Percentiles rank a stretch among this genome's conserved stretches.
These are phyloP conservation scores for Misgurnus mizolepis DNA, from an alignment of 2,113 vertebrate genomes.

Conservation along the genomic window DNA sequence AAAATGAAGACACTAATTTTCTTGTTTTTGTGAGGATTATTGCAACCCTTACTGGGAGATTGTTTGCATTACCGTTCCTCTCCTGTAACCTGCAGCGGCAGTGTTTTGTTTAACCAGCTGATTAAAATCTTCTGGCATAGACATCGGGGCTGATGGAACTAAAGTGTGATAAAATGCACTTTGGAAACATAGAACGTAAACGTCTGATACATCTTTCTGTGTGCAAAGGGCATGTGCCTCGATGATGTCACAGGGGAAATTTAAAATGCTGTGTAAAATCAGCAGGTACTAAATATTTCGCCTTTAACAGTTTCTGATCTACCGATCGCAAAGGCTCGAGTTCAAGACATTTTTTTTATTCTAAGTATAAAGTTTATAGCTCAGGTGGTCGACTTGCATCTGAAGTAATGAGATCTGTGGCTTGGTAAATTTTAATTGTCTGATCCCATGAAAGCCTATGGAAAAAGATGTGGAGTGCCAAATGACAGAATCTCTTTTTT, in stretches of 20 bases:
- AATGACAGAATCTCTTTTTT: constrained; percentile 8
- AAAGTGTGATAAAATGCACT: constrained; percentile 38
- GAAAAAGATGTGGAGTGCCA: constrained; percentile 51
- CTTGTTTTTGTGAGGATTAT: neutral
- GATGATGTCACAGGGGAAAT: constrained; percentile 37
- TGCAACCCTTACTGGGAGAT: neutral
- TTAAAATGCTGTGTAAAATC: constrained; percentile 41
- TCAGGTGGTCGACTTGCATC: constrained; percentile 49
- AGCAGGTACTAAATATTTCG: constrained; percentile 47
- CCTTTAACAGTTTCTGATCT: constrained; percentile 38
- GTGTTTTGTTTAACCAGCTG: constrained; percentile 17
- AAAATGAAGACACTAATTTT: neutral
- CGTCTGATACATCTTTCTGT: constrained; percentile 6
- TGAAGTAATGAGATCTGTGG: constrained; percentile 40
- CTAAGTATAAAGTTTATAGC: constrained; percentile 47
- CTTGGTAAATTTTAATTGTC: constrained; percentile 49
- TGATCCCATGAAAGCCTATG: constrained; percentile 49
- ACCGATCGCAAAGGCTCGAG: neutral
- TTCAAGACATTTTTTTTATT: constrained; percentile 16
- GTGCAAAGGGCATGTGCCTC: neutral
- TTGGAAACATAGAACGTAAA: constrained; percentile 9
- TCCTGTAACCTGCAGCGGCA: constrained; percentile 18
- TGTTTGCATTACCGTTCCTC: constrained; percentile 24
- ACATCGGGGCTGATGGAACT: constrained; percentile 10
- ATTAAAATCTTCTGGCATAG: constrained; percentile 43